These are phyloP conservation scores for Hypomecis punctinalis DNA, from an alignment of 2,888 invertebrate genomes.

Conservation along the genomic window DNA sequence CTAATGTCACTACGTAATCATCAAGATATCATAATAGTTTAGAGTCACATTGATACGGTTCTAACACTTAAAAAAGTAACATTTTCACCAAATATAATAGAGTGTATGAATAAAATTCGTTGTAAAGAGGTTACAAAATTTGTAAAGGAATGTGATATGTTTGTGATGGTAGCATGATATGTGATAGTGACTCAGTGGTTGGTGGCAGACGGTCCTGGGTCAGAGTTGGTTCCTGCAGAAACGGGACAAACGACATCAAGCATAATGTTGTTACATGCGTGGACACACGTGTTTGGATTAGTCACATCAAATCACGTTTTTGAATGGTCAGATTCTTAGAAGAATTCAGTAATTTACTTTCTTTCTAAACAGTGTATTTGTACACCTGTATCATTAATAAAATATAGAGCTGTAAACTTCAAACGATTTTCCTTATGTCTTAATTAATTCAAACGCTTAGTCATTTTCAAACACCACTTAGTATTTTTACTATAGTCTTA, in stretches of 20 bases:
- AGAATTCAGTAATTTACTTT: conserved; percentile 19
- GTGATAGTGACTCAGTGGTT: conserved; percentile 65
- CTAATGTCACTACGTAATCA: conserved; percentile 11
- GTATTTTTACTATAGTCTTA: neutral
- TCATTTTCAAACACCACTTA: no score
- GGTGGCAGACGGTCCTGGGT: conserved; percentile 73
- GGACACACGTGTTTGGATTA: conserved; percentile 71
- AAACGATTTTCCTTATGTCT: conserved; percentile 31
- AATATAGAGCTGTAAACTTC: neutral
- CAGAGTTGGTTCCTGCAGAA: conserved; percentile 82
- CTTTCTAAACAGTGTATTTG: neutral
- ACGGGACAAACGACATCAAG: conserved; percentile 80
- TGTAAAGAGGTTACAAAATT: conserved; percentile 1
- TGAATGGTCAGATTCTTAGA: conserved; percentile 33
- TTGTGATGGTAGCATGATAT: conserved; percentile 40
- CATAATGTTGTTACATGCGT: conserved; percentile 75
- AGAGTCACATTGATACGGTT: no score
- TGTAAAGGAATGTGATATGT: conserved; percentile 24
- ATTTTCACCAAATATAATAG: conserved; percentile 7
- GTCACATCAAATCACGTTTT: conserved; percentile 52
- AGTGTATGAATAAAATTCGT: neutral
- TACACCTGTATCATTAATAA: neutral
- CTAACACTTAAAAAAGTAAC: conserved; percentile 1
- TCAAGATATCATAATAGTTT: neutral
- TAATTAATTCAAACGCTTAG: no score